These are phyloP conservation scores for Neomonachus schauinslandi DNA, from an alignment of 2,113 vertebrate species.

Conservation along the genomic window DNA sequence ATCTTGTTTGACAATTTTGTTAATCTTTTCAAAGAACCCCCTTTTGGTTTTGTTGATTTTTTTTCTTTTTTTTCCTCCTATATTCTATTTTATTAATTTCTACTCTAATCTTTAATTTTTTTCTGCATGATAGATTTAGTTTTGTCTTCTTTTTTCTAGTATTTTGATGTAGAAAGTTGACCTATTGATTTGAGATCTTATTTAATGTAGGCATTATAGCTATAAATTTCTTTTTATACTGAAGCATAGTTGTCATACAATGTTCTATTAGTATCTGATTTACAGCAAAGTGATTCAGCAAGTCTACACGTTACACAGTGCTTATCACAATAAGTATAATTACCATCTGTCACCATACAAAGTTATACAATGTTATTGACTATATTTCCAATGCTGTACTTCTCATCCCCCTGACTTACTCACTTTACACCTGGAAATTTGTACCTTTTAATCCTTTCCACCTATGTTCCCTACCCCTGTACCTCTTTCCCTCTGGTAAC, in stretches of 20 bases:
- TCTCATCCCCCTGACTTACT: neutral
- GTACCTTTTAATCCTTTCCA: neutral
- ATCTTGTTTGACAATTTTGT: neutral
- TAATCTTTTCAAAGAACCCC: neutral
- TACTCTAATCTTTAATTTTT: neutral
- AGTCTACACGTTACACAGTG: neutral
- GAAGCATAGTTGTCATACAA: neutral
- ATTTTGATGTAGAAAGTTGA: neutral
- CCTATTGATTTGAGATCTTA: neutral
- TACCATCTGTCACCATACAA: neutral
- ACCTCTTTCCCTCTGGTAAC: neutral
- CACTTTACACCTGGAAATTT: neutral
- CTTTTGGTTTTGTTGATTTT: constrained; percentile 13
- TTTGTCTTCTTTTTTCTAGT: neutral
- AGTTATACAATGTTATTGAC: neutral
- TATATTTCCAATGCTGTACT: neutral
- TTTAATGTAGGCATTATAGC: neutral
- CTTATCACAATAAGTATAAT: neutral
- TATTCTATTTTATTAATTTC: neutral
- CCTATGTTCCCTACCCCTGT: neutral
- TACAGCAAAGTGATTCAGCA: neutral
- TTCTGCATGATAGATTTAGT: neutral
- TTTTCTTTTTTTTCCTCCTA: neutral
- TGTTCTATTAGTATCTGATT: neutral
- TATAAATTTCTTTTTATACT: neutral